phyloP scores from a whole-genome alignment of 2,888 invertebrate genomes.

The Blera fallax region DNA sequence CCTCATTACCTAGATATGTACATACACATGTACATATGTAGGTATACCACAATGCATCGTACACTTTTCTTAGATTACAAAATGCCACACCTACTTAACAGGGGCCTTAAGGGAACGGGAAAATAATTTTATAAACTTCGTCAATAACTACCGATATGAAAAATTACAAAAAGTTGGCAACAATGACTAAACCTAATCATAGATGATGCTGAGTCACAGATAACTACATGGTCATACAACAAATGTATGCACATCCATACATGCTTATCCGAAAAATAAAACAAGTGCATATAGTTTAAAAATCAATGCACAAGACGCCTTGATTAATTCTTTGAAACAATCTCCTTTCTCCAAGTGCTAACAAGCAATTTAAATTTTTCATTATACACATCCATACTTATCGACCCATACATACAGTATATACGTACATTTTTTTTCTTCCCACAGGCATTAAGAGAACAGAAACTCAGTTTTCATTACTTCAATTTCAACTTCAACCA shows the following conservation, averaged over 20 bases:
- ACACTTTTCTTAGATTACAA: no score
- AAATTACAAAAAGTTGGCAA: not conserved
- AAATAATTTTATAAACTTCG: no score
- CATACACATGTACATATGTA: no score
- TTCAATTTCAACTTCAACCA: conserved; percentile 1
- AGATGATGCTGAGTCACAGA: not conserved
- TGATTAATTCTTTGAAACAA: not conserved
- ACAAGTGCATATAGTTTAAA: not conserved
- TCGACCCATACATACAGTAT: not conserved
- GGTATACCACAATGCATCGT: no score
- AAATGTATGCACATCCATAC: not conserved
- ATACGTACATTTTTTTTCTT: not conserved
- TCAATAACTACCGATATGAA: not conserved
- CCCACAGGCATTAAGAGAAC: not conserved
- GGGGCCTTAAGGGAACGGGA: no score
- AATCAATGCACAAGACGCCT: not conserved
- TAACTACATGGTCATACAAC: not conserved
- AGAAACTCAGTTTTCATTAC: not conserved
- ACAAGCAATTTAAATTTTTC: not conserved
- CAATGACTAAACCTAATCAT: not conserved
- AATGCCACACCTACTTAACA: no score
- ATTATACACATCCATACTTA: not conserved
- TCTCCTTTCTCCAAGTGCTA: not conserved
- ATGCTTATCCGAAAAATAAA: not conserved
- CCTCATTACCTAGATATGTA: no score